Evolutionary conservation across 2,797 vertebrate genomes (phyloP), one percentile per base, ranked within the genome.

Genomic region (Protosalanx chinensis): DNA sequence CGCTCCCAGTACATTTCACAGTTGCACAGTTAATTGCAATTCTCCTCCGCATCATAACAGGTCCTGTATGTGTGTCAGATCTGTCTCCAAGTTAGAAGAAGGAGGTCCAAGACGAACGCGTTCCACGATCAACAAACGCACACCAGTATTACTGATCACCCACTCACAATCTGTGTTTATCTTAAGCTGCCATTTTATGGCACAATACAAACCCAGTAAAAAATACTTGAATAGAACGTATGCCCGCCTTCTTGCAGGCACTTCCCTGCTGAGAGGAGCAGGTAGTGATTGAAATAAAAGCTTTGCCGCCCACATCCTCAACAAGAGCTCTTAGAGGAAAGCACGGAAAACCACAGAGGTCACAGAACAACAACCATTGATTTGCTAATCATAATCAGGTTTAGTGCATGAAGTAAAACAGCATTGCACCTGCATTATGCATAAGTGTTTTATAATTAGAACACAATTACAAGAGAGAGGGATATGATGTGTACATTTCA

Each of bases 221-320:
- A 68, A 73, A 64, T 29, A 74, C 33, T 76, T 18, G 6, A 80
- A 41, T 75, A n/a, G 46, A 72, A 32, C n/a, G 58, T 71, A 60
- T 51, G 64, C 56, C 49, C 68, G 73, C 60, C 57, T 73, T 51
- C 63, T 29, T 57, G 65, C 74, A 64, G 73, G 74, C 76, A 73
- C 64, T 68, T 71, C 74, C 61, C 72, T 1, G 56, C 73, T 69
- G 67, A 86, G 77, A 84, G 33, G 71, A 79, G 74, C 72, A 83
- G 77, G 67, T 78, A 76, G 23, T 75, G 79, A 77, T 73, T 78
- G 72, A 81, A 88, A 85, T 84, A 56, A 84, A 83, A 82, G 68
- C 74, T 63, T 73, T 75, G 74, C 81, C 72, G 82, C 84, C 80
- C 72, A 79, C 75, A 84, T 63, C 69, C 60, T 72, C 68, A 72